phyloP scores from a whole-genome alignment of 2,888 invertebrate species.

The Thysanoteuthis rhombus region DNA sequence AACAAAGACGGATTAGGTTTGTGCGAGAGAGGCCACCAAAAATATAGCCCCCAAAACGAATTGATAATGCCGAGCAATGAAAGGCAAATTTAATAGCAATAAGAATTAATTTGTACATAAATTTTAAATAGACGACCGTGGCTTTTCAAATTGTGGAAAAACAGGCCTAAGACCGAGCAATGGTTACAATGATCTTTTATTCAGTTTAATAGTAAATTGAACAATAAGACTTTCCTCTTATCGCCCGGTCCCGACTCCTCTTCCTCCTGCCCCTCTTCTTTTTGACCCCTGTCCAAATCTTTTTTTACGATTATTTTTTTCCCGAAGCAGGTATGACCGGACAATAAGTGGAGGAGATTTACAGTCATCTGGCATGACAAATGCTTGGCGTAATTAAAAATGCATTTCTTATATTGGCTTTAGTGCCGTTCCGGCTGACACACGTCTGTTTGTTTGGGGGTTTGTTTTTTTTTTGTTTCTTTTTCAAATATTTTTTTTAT shows the following conservation, averaged over 20 bases:
- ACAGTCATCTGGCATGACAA: background rate
- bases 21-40: background rate
- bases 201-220: too few relatives aligned
- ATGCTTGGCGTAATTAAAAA: background rate
- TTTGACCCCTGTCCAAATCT: background rate
- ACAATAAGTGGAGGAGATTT: background rate
- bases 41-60: background rate
- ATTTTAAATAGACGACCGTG: background rate
- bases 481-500: background rate
- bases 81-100: conserved; percentile 12
- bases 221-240: too few relatives aligned
- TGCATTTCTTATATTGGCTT: background rate
- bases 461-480: background rate
- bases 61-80: background rate
- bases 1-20: background rate
- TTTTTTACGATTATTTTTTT: background rate
- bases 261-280: background rate
- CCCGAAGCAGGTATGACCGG: background rate
- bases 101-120: background rate
- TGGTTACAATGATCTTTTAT: too few relatives aligned
- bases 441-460: too few relatives aligned
- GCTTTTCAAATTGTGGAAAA: too few relatives aligned
- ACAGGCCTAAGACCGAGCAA: too few relatives aligned
- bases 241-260: too few relatives aligned
- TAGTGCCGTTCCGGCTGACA: background rate